phyloP scores from a whole-genome alignment of 2,888 invertebrate species.

The Psococerastis gibbosa region DNA sequence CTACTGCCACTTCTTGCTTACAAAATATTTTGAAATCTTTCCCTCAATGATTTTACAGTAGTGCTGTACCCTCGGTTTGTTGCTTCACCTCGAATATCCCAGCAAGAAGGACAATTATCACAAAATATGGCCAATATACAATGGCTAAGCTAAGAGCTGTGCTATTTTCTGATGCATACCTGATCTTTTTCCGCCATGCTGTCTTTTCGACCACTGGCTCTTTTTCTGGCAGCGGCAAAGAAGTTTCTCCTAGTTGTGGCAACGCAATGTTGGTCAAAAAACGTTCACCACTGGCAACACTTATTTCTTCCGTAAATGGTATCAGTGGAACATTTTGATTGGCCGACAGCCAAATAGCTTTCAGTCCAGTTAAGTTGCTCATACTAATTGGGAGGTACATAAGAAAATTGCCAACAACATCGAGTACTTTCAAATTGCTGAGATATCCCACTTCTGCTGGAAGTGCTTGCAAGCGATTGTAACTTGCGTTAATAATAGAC shows the following conservation, averaged over 20 bases:
- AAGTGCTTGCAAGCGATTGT: not conserved
- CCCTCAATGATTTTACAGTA: no score
- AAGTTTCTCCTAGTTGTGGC: constrained; percentile 3
- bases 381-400: constrained; percentile 9
- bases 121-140: no score
- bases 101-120: no score
- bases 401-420: constrained; percentile 4
- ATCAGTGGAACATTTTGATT: constrained; percentile 8
- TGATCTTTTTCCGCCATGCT: not conserved
- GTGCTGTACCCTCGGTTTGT: no score
- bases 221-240: not conserved
- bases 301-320: constrained; percentile 5
- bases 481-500: constrained; percentile 4
- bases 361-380: not conserved
- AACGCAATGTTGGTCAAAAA: constrained; percentile 6
- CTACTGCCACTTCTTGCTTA: no score
- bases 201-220: not conserved
- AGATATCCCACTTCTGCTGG: constrained; percentile 5
- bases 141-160: no score
- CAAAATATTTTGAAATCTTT: no score
- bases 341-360: constrained; percentile 8
- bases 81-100: no score
- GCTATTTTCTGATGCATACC: no score
- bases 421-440: constrained; percentile 1
- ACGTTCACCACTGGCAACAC: constrained; percentile 4